A percentile compares a stretch with the other conserved stretches of the same genome.
phyloP scores from a whole-genome alignment of 37 sponge, comb jelly and placozoan genomes.

The Oopsacas minuta region DNA sequence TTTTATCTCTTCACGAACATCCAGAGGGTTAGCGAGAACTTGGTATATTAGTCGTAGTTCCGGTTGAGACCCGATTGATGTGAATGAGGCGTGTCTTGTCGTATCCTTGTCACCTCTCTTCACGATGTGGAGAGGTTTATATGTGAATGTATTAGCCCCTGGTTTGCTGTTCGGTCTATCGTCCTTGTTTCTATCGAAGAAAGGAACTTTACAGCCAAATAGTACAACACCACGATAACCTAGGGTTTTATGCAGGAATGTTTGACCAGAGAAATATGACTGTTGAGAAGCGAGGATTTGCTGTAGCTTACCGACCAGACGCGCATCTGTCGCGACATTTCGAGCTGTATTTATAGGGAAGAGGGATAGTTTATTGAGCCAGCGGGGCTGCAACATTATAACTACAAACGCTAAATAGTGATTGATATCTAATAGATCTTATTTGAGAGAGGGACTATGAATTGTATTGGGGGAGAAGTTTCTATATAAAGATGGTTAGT shows the following conservation, averaged over 20 bases:
- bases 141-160: background rate
- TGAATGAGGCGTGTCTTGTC: background rate
- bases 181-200: slow-evolving; percentile 59
- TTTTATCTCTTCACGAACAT: background rate
- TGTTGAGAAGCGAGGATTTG: background rate
- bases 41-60: background rate
- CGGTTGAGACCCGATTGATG: background rate
- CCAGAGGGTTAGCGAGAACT: background rate
- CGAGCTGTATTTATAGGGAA: too few species aligned
- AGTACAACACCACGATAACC: slow-evolving; percentile 87
- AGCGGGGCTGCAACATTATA: too few species aligned
- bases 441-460: too few species aligned
- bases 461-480: too few species aligned
- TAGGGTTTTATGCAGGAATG: slow-evolving; percentile 79
- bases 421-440: too few species aligned
- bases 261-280: background rate
- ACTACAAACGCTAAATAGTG: too few species aligned
- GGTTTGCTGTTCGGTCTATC: background rate
- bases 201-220: slow-evolving; percentile 69
- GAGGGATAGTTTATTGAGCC: too few species aligned
- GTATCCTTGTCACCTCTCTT: background rate
- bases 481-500: too few species aligned
- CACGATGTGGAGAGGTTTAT: background rate
- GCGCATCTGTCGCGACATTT: background rate
- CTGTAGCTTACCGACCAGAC: background rate